Evolutionary conservation across 2,113 vertebrate genomes (phyloP), one percentile per base, ranked within the genome.

Genomic region (Puma concolor): DNA sequence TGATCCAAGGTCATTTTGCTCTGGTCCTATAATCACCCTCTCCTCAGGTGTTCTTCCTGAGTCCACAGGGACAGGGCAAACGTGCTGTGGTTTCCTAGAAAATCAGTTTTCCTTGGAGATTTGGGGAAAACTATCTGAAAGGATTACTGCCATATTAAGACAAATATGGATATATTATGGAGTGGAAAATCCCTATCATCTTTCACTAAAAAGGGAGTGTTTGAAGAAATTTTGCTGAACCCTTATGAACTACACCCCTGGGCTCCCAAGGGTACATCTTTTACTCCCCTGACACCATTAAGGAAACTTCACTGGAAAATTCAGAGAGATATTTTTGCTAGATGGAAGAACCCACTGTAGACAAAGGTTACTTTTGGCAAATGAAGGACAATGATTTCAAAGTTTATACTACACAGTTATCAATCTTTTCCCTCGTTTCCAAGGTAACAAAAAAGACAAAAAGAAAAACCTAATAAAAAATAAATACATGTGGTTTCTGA

Each of bases 171-270:
- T 67, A 31, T 71, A 90, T 79, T 38, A 96, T 31, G 7, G 31
- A 88, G 72, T 50, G 36, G 36, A 66, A 96, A 85, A 92, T 44
- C 84, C 44, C 60, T 84, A 77, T 54, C 15, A 63, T 60, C 84
- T 64, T 87, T 71, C 77, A 83, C 31, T 84, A 57, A 92, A 88
- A 91, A 33, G 94, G 76, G n/a, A 66, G 57, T 60, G 23, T 92
- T 44, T 74, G 27, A 88, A 89, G 54, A 81, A 36, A 63, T 81
- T 57, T 79, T 88, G 52, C 36, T 5, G 15, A 66, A 36, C 16
- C 10, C 54, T 72, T 72, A 88, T 7, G 79, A 88, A 71, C 54
- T 52, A 88, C 5, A 92, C 7, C n/a, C 63, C 66, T 54, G 41
- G 57, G 12, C 16, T 64, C 36, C 52, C 44, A 88, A 44, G 77